Evolutionary conservation across 2,113 vertebrate species (phyloP).

Genomic region (Spea multiplicata): DNA sequence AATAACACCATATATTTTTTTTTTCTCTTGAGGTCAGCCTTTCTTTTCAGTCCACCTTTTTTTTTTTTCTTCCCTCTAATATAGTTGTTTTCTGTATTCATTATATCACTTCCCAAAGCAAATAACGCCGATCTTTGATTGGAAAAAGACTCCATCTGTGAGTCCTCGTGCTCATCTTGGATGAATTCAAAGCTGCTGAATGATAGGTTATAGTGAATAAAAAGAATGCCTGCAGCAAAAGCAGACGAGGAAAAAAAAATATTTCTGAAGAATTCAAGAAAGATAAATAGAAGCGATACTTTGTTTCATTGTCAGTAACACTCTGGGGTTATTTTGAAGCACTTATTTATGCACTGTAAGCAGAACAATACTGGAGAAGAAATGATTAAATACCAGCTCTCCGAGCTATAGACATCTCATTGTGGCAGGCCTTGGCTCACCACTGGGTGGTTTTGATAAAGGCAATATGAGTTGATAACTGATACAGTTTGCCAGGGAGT

Average conservation of each 20-base stretch:
- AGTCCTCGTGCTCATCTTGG: slow-evolving; percentile 72
- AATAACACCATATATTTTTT: slow-evolving; percentile 32
- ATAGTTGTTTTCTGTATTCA: slow-evolving; percentile 46
- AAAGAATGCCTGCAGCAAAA: slow-evolving; percentile 79
- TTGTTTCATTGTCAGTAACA: slow-evolving; percentile 95
- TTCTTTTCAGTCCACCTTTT: slow-evolving; percentile 49
- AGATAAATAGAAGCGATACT: slow-evolving; percentile 94
- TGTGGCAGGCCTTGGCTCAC: slow-evolving; percentile 87
- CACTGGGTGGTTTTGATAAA: slow-evolving; percentile 97
- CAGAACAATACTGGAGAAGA: slow-evolving; percentile 94
- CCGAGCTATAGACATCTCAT: slow-evolving; percentile 90
- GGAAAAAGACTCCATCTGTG: slow-evolving; percentile 68
- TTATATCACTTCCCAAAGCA: slow-evolving; percentile 57
- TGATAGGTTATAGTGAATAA: slow-evolving; percentile 78
- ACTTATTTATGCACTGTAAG: slow-evolving; percentile 98
- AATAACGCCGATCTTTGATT: slow-evolving; percentile 64
- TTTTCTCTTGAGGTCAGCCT: slow-evolving; percentile 56
- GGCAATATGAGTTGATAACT: slow-evolving; percentile 98
- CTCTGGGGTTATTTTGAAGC: slow-evolving; percentile 89
- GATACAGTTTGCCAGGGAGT: slow-evolving; percentile 94
- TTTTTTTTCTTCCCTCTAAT: slow-evolving; percentile 24
- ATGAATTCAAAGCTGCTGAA: slow-evolving; percentile 78
- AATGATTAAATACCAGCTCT: slow-evolving; percentile 98
- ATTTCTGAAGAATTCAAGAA: slow-evolving; percentile 77
- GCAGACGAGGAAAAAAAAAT: slow-evolving; percentile 66